Evolutionary conservation across 1,140 invertebrate species (phyloP).

Genomic region (Hirudo medicinalis): DNA sequence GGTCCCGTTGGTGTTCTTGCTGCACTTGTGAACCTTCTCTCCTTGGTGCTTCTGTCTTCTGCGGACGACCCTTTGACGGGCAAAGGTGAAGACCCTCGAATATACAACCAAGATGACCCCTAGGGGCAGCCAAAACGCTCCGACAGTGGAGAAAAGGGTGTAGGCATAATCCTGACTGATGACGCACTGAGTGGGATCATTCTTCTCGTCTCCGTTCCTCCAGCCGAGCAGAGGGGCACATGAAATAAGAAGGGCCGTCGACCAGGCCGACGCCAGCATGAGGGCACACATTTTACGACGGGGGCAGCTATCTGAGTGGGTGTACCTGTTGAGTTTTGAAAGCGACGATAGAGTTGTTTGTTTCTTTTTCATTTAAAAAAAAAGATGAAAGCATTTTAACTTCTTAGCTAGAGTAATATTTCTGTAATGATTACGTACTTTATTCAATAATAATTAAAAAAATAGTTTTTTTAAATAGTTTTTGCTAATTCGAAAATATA

Average conservation of each 20-base stretch:
- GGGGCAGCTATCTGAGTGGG: constrained; percentile 57
- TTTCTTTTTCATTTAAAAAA: no score
- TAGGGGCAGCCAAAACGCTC: constrained; percentile 27
- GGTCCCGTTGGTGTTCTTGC: background rate
- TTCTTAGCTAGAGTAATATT: no score
- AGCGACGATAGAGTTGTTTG: no score
- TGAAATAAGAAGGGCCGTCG: constrained; percentile 62
- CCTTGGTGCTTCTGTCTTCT: background rate
- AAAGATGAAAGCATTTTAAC: no score
- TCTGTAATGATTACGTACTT: no score
- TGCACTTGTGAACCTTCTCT: background rate
- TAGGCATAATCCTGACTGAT: constrained; percentile 24
- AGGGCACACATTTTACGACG: constrained; percentile 64
- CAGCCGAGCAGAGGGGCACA: constrained; percentile 48
- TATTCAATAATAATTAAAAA: no score
- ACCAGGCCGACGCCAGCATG: constrained; percentile 76
- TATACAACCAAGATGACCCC: constrained; percentile 26
- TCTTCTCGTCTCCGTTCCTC: constrained; percentile 16
- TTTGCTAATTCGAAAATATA: no score
- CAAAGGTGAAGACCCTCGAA: constrained; percentile 26
- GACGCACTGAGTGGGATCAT: constrained; percentile 17
- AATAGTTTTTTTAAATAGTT: no score
- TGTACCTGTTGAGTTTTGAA: constrained; percentile 17
- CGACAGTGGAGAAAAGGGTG: constrained; percentile 27
- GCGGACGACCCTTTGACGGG: constrained; percentile 21